A percentile compares a stretch with the other conserved stretches of the same genome.
phyloP scores from a whole-genome alignment of 2,888 invertebrate genomes.

The Belgica antarctica region DNA sequence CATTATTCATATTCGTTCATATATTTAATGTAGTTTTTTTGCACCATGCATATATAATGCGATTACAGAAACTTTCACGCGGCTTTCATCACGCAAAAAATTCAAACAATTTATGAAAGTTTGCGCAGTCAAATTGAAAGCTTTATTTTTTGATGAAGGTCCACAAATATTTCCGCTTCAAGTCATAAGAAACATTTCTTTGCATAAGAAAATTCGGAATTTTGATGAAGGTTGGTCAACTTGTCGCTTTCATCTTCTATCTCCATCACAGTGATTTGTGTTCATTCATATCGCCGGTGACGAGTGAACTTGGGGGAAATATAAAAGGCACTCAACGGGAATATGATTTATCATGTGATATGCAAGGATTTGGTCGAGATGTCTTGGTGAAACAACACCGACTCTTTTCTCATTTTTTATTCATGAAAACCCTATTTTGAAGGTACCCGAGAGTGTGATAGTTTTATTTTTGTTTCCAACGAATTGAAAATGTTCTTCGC shows the following conservation, averaged over 20 bases:
- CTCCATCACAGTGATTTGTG: background rate
- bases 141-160: background rate
- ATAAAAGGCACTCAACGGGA: too few species aligned
- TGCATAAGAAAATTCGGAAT: background rate
- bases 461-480: too few species aligned
- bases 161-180: background rate
- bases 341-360: too few species aligned
- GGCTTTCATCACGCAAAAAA: background rate
- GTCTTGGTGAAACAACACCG: too few species aligned
- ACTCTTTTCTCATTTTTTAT: too few species aligned
- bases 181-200: background rate
- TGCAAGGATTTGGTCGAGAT: too few species aligned
- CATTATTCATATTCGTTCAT: background rate
- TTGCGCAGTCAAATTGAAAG: background rate
- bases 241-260: background rate
- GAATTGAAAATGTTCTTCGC: too few species aligned
- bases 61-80: background rate
- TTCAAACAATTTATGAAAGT: conserved; percentile 1
- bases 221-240: background rate
- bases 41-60: background rate
- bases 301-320: too few species aligned
- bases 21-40: background rate
- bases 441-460: too few species aligned
- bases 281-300: background rate
- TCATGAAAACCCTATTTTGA: too few species aligned